Base-by-base conservation (phyloP, 2,888 invertebrate species). In the Platypus cylindrus region DNA sequence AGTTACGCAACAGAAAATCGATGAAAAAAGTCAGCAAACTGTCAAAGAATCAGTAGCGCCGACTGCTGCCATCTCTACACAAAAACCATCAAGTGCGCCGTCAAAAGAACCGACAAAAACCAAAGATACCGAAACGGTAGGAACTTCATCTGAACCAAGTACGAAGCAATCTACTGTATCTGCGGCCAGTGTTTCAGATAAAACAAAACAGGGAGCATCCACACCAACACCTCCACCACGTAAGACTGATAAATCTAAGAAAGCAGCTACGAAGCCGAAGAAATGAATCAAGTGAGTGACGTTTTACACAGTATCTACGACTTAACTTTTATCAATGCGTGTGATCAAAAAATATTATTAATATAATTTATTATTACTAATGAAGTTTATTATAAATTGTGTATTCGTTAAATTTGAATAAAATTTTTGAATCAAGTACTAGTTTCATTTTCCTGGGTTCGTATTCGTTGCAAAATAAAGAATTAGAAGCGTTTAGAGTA, bases 61-160 rank as follows among this genome's bases (percentile, higher is more conserved):
- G 30, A 30, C 33, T 16, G 4, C 27, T 3, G 27, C 15, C 8
- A n/a, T n/a, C n/a, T n/a, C n/a, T n/a, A 33, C 38, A 36, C 36
- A 30, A 32, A 31, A 16, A 3, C 16, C 17, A 5, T 22, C 43
- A 8, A 20, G 38, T 16, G 23, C 32, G 2, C 2, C 35, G 11
- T 18, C 28, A 8, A 22, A 31, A 16, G 35, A 35, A 30, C 20
- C 39, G 25, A 41, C 44, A 24, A 37, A 38, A 28, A 24, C 37
- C 11, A 39, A 63, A 11, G 63, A 62, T 32, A 61, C 59, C 32
- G 63, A 62, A 40, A 58, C 63, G 0, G n/a, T n/a, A n/a, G n/a
- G n/a, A n/a, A n/a, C n/a, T n/a, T n/a, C n/a, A n/a, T 58, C 59
- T 30, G 53, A 56, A 14, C 45, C 43, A 15, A 28, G 38, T 9